Conservation (phyloP, 2,113 vertebrate genomes). For the Melanostigma gelatinosum region DNA sequence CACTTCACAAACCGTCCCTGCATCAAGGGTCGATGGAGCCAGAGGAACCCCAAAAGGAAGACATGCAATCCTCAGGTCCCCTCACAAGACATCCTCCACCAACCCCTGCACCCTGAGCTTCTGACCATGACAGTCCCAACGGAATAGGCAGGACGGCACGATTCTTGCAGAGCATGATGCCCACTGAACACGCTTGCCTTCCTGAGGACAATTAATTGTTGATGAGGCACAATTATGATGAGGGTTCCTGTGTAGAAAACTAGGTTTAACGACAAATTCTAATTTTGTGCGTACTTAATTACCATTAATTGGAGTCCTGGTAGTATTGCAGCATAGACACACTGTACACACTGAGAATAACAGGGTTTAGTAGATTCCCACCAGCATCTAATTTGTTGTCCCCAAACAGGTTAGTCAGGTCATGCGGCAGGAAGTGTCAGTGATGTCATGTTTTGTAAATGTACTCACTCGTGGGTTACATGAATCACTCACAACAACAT, state of each 20-base stretch:
- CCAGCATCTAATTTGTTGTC: neutral
- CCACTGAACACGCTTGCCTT: neutral
- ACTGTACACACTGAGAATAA: neutral
- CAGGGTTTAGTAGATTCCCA: neutral
- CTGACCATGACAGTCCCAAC: neutral
- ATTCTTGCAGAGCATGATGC: neutral
- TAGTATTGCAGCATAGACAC: neutral
- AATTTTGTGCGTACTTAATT: no score
- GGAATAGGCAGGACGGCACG: neutral
- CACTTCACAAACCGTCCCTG: neutral
- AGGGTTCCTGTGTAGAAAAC: neutral
- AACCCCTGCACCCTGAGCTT: neutral
- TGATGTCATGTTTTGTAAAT: neutral
- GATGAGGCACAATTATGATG: neutral
- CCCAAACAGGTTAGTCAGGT: neutral
- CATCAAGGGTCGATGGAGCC: neutral
- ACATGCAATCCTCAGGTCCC: neutral
- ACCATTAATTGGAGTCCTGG: no score
- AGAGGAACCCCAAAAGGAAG: neutral
- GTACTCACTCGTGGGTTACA: neutral
- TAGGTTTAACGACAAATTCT: neutral
- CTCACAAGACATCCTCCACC: neutral
- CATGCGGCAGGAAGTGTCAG: neutral
- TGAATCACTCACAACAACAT: constrained; percentile 5
- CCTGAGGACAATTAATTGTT: neutral